Base-by-base conservation (phyloP, 2,113 vertebrate genomes). In the Pseudonaja textilis region DNA sequence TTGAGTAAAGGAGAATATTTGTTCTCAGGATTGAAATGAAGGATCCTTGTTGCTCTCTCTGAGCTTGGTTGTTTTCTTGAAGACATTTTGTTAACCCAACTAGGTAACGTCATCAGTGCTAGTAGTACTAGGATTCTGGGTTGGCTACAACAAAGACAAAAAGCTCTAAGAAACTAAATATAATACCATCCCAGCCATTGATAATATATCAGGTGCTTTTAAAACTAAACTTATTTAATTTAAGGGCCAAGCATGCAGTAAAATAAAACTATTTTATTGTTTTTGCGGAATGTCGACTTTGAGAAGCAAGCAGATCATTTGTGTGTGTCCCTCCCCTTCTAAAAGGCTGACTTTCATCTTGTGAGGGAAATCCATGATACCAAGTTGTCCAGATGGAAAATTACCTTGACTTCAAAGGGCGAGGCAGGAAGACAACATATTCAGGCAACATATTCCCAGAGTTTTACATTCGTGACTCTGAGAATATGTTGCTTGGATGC, bases 321-420 rank as follows among this genome's bases (percentile, higher is more conserved):
- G 5, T 26, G 16, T 20, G 23, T 0, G 34, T 29, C 47, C 86
- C 47, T 0, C 0, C 56, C 88, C 47, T 0, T 0, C 74, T 0
- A 0, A 64, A 85, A 29, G 59, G 57, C 0, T 6, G 86, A 22
- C 29, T 93, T 50, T 47, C 87, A 9, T 6, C 0, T 18, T 64
- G 47, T 22, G 90, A 89, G 50, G 64, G 22, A 3, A 42, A 90
- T 23, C 23, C 0, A 16, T 7, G 0, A 1, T 0, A 5, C 25
- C 23, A 29, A 0, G 14, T 91, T 88, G 92, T 29, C 59, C 94
- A 50, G 16, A 0, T 47, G 64, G 64, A 74, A 5, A 26, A 50
- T 25, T 47, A 0, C 0, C 4, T 74, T 61, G 86, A 16, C 69
- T 22, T 34, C 39, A 92, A 34, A 74, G 0, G 2, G 29, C 12